A percentile compares a stretch with the other conserved stretches of the same genome.
These are phyloP conservation scores for Hiodon tergisus DNA, from an alignment of 2,113 vertebrate species.

Conservation along the genomic window DNA sequence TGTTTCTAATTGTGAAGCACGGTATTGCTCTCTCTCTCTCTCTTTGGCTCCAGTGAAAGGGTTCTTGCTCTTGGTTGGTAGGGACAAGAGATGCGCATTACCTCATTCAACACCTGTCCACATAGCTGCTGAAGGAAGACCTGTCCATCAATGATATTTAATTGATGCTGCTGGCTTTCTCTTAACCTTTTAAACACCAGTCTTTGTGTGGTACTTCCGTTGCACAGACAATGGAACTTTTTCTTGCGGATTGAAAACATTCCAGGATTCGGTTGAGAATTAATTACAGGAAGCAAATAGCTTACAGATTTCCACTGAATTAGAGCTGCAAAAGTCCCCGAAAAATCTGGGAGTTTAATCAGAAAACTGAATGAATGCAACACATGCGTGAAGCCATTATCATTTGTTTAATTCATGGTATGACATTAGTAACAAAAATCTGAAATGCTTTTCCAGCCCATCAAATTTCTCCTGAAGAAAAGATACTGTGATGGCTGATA, in stretches of 20 bases:
- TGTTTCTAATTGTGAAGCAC: slow-evolving; percentile 30
- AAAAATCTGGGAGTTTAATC: not conserved
- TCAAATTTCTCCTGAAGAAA: slow-evolving; percentile 9
- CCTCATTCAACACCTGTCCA: not conserved
- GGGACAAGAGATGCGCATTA: not conserved
- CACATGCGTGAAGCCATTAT: not conserved
- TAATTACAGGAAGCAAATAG: not conserved
- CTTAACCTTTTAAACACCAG: not conserved
- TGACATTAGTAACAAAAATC: not conserved
- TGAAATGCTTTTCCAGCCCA: slow-evolving; percentile 1
- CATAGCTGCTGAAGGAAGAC: not conserved
- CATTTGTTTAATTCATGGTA: not conserved
- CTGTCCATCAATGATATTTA: not conserved
- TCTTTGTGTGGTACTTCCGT: not conserved
- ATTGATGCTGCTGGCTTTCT: not conserved
- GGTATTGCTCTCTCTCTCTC: slow-evolving; percentile 18
- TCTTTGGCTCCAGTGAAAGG: slow-evolving; percentile 23
- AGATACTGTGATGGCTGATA: slow-evolving; percentile 3
- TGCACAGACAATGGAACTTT: not conserved
- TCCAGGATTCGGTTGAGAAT: not conserved
- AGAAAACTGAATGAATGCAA: not conserved
- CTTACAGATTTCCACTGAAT: not conserved
- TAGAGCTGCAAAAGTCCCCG: not conserved
- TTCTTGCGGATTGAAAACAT: not conserved
- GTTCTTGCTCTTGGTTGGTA: slow-evolving; percentile 2